Base-by-base conservation (phyloP, 1,140 invertebrate species). In the Portunus trituberculatus region DNA sequence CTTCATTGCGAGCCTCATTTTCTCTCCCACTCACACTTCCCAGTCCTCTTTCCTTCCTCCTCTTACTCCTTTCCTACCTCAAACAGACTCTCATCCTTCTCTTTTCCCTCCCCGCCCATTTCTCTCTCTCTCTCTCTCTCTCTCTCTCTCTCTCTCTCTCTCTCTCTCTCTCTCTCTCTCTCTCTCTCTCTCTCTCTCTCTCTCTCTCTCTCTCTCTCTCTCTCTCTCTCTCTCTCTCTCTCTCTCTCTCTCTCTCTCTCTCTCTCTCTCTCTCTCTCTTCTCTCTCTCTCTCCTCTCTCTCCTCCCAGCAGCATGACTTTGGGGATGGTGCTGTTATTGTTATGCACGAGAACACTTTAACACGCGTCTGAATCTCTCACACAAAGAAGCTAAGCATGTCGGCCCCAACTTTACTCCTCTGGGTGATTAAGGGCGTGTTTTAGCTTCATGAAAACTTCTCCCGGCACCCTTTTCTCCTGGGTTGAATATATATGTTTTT, bases 101-200 rank as follows among this genome's bases (percentile, higher is more conserved):
- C n/a, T 14, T 86, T 29, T 86, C 83, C 20, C 52, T 59, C 52
- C 20, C 52, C 39, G 39, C 39, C 39, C 39, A 39, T 39, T 39
- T 39, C 39, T 39, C 52, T 59, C 52, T 59, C 52, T 59, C 52
- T 59, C 52, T 59, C 52, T 59, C 52, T 86, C 84, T 86, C 84
- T 86, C 84, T 86, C 84, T 86, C 84, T 86, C 84, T 86, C 84
- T 86, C 84, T 86, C 84, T 86, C 84, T 86, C 84, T 86, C 84
- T 86, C 86, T 88, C 31, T 32, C 31, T 32, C 86, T 88, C 31
- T 88, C 31, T 88, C 31, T 88, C 86, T 32, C 31, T 32, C 31
- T 88, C 86, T 32, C 31, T 88, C 31, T 32, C 20, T 90, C 32
- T 90, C 14, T 90, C 32, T 46, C 48, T 46, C 48, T 88, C 46